Conservation (phyloP, 1,140 invertebrate species). For the Spodoptera frugiperda region DNA sequence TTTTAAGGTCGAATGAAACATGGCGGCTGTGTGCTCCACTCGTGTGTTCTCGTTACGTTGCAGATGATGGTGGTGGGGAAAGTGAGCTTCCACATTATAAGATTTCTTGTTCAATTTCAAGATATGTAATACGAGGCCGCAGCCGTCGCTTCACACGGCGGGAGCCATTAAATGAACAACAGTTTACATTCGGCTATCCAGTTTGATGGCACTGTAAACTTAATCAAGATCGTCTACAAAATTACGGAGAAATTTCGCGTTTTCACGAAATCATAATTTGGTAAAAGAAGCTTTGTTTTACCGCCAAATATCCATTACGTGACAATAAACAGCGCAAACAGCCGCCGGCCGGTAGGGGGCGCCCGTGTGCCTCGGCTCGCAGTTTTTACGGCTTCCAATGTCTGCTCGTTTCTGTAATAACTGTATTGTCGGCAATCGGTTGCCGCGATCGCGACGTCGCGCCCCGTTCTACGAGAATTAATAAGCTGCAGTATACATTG, state of each 20-base stretch:
- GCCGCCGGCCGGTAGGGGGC: constrained; percentile 3
- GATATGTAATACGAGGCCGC: no score
- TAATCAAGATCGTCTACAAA: constrained; percentile 27
- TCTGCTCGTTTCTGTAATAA: neutral
- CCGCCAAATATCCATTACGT: constrained; percentile 37
- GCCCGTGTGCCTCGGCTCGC: neutral
- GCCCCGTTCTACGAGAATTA: neutral
- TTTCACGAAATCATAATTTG: constrained; percentile 27
- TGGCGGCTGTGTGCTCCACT: neutral
- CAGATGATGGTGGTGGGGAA: constrained; percentile 1
- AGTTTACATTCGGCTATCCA: neutral
- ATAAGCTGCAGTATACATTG: constrained; percentile 20
- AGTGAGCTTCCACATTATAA: neutral
- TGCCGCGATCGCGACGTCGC: constrained; percentile 2
- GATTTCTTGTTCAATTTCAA: neutral
- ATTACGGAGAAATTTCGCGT: constrained; percentile 12
- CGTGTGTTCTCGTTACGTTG: neutral
- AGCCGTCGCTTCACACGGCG: neutral
- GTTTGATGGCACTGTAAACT: constrained; percentile 2
- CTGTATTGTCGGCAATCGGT: neutral
- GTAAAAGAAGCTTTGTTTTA: constrained; percentile 42
- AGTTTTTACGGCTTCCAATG: constrained; percentile 10
- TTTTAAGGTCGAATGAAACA: constrained; percentile 41
- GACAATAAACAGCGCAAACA: constrained; percentile 35
- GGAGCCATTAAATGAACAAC: neutral